Conservation (phyloP, 2,113 vertebrate genomes). For the Paedocypris sp. region DNA sequence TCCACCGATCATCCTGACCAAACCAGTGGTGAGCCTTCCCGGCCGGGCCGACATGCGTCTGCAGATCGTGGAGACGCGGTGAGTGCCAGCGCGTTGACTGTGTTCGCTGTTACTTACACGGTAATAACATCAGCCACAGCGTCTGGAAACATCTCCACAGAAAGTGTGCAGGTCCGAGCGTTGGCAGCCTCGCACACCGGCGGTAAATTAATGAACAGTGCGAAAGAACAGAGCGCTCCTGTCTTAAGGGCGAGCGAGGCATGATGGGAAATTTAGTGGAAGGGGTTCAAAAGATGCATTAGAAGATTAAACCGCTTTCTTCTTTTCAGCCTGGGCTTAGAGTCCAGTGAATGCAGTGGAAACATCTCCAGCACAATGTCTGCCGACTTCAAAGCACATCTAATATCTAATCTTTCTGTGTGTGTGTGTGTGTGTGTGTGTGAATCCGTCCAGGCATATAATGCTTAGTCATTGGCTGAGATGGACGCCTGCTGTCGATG, state of each 20-base stretch:
- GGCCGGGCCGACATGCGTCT: conserved; percentile 57
- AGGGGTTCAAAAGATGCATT: conserved; percentile 41
- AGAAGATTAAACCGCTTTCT: conserved; percentile 36
- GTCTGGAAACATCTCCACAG: too few relatives aligned
- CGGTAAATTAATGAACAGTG: conserved; percentile 38
- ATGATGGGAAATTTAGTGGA: conserved; percentile 33
- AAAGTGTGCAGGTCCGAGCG: too few relatives aligned
- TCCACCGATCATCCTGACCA: conserved; percentile 71
- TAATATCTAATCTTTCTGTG: not conserved
- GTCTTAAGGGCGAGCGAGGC: conserved; percentile 5
- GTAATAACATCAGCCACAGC: conserved; percentile 1
- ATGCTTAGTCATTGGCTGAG: too few relatives aligned
- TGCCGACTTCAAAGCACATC: not conserved
- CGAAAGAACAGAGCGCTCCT: conserved; percentile 24
- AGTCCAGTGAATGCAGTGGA: not conserved
- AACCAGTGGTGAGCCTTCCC: conserved; percentile 32
- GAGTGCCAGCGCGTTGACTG: conserved; percentile 46
- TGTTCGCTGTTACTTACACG: not conserved
- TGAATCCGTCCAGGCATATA: too few relatives aligned
- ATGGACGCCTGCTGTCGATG: too few relatives aligned
- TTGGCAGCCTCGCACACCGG: conserved; percentile 33
- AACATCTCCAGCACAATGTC: conserved; percentile 4
- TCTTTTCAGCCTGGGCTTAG: not conserved
- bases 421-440: too few relatives aligned
- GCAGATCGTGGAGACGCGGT: conserved; percentile 66